Base-by-base conservation (phyloP, 2,113 vertebrate genomes). In the Chascanopsetta lugubris region DNA sequence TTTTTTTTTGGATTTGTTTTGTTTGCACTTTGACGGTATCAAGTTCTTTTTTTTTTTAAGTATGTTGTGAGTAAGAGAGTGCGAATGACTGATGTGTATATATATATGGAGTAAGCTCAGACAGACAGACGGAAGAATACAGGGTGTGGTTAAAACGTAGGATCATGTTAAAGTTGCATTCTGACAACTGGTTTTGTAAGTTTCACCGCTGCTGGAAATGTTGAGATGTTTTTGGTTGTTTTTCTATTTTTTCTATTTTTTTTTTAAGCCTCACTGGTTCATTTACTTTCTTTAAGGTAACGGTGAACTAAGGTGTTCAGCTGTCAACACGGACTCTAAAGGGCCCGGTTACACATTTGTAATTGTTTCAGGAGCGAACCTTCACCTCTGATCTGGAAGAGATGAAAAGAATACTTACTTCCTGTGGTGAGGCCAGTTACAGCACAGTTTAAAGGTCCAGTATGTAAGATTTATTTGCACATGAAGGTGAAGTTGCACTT, bases 61-160 rank as follows among this genome's bases (percentile, higher is more conserved):
- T 94, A 90, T 93, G 89, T 93, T 94, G 92, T 94, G 95, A 93
- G 94, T 81, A 72, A 77, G 72, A 63, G 80, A 79, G 75, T 62
- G 74, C 76, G 76, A 83, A 54, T 79, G 81, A 78, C 66, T 82
- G 62, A 62, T 82, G 94, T 93, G 93, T 95, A 94, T 45, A 13
- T 83, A 93, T 95, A 94, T 45, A 13, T 83, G 86, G 87, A 75
- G 83, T 80, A 75, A 84, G 88, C 72, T 85, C 66, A 69, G 86
- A 83, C 61, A 74, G 86, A 92, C 84, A 91, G 86, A 92, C 84
- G 90, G 92, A 87, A 69, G 85, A 90, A 92, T 87, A 91, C 93
- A 95, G 94, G 89, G 93, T 93, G 89, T 72, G 68, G 80, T 81
- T 79, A 88, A n/a, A 55, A 80, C 30, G 64, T 74, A 77, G 64